phyloP scores from a whole-genome alignment of 2,888 invertebrate genomes.

The Homarus gammarus region DNA sequence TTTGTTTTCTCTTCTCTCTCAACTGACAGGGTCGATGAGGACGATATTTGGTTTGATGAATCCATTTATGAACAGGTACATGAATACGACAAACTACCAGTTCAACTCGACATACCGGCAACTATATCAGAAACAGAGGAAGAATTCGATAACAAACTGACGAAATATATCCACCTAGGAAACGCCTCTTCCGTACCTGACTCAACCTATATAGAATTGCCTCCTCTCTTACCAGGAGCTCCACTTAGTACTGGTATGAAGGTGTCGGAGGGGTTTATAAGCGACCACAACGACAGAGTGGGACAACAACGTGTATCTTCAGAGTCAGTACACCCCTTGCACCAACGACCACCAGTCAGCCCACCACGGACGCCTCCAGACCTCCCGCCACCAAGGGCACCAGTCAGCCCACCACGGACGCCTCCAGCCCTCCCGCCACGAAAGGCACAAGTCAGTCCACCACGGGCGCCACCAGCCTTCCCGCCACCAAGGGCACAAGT shows the following conservation, averaged over 20 bases:
- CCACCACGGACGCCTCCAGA: background rate
- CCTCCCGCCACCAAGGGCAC: background rate
- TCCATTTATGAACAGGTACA: background rate
- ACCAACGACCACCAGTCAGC: too few species aligned
- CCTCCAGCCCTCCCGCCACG: background rate
- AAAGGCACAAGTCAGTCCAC: background rate
- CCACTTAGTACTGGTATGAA: too few species aligned
- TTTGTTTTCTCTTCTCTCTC: background rate
- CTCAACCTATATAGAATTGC: too few species aligned
- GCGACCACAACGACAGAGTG: too few species aligned
- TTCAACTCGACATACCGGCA: background rate
- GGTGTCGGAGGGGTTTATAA: too few species aligned
- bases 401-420: background rate
- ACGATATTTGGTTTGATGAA: conserved; percentile 26
- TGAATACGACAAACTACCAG: background rate
- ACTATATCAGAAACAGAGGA: background rate
- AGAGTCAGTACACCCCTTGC: too few species aligned
- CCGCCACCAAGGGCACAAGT: background rate
- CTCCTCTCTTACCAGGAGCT: too few species aligned
- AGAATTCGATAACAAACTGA: too few species aligned
- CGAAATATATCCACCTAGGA: too few species aligned
- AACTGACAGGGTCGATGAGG: background rate
- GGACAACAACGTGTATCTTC: too few species aligned
- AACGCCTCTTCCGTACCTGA: too few species aligned
- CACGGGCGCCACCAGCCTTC: too few species aligned